Evolutionary conservation across 2,797 vertebrate species (phyloP).

Genomic region (Oreonectes daqikongensis): DNA sequence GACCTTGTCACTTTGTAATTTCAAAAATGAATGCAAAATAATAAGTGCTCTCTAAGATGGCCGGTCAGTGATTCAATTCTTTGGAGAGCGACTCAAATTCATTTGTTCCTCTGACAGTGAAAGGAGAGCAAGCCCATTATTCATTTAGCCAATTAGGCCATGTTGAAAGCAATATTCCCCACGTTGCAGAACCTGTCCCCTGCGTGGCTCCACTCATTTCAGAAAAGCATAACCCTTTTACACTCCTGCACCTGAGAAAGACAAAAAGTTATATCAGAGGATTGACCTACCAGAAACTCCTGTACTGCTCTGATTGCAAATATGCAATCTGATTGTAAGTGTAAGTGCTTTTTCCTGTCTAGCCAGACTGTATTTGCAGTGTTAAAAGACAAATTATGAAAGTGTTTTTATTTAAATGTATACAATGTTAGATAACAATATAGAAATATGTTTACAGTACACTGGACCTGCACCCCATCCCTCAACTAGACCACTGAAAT

Average conservation of each 20-base stretch:
- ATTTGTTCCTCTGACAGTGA: slow-evolving; percentile 69
- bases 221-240: slow-evolving; percentile 67
- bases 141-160: slow-evolving; percentile 81
- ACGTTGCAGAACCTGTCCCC: slow-evolving; percentile 68
- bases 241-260: slow-evolving; percentile 62
- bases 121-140: slow-evolving; percentile 66
- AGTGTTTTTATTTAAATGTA: neutral
- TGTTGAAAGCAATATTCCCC: slow-evolving; percentile 76
- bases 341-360: slow-evolving; percentile 24
- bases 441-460: neutral
- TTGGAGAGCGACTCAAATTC: slow-evolving; percentile 71
- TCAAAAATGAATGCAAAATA: slow-evolving; percentile 67
- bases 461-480: neutral
- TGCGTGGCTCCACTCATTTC: slow-evolving; percentile 60
- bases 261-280: slow-evolving; percentile 70
- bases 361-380: neutral
- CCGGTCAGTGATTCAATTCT: slow-evolving; percentile 65
- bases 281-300: slow-evolving; percentile 58
- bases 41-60: slow-evolving; percentile 66
- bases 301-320: slow-evolving; percentile 66
- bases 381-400: neutral
- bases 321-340: slow-evolving; percentile 1
- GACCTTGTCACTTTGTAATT: slow-evolving; percentile 66
- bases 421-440: neutral
- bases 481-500: neutral